These are phyloP conservation scores for Ceratitis capitata DNA, from an alignment of 1,140 invertebrate species.

Conservation along the genomic window DNA sequence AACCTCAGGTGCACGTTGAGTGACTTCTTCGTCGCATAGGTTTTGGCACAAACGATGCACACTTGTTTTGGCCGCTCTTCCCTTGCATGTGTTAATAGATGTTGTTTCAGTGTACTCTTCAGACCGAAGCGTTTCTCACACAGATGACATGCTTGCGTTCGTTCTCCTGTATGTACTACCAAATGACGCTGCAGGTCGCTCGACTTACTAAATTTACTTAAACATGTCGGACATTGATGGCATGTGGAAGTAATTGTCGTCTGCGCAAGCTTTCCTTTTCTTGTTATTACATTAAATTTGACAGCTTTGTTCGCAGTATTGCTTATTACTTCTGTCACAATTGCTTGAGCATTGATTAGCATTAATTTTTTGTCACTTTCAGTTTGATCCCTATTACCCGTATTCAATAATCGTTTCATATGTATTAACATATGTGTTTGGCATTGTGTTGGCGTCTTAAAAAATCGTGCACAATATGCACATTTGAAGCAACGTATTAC, in stretches of 20 bases:
- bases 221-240: slow-evolving; percentile 42
- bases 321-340: not conserved
- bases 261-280: not conserved
- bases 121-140: slow-evolving; percentile 49
- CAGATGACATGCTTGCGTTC: slow-evolving; percentile 53
- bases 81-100: slow-evolving; percentile 13
- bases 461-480: slow-evolving; percentile 43
- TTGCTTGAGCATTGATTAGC: not conserved
- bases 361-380: not conserved
- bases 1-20: slow-evolving; percentile 55
- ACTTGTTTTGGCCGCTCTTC: slow-evolving; percentile 11
- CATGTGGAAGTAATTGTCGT: not conserved
- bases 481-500: slow-evolving; percentile 10
- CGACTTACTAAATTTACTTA: slow-evolving; percentile 15
- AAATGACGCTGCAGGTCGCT: slow-evolving; percentile 49
- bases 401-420: slow-evolving; percentile 38
- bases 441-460: slow-evolving; percentile 40
- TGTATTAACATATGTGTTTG: slow-evolving; percentile 42
- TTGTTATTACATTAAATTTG: not conserved
- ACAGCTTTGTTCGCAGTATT: not conserved
- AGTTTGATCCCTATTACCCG: not conserved
- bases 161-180: slow-evolving; percentile 57
- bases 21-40: slow-evolving; percentile 43
- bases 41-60: slow-evolving; percentile 48
- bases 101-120: slow-evolving; percentile 24